Conservation (phyloP, 1,140 invertebrate species). For the Gonatopus flavifemur region DNA sequence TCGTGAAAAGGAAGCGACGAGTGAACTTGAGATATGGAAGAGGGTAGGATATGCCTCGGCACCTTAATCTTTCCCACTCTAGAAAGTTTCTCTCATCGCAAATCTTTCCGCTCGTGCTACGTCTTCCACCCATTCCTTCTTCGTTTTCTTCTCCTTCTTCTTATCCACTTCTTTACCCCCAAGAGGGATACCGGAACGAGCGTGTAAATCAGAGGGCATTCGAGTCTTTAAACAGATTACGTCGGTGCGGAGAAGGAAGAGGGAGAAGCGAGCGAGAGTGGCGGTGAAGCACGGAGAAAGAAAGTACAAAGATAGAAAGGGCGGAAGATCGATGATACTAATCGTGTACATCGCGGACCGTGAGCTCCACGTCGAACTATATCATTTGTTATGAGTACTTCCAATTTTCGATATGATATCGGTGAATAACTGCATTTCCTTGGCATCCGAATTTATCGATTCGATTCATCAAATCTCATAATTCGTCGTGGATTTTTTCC, state of each 20-base stretch:
- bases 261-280: background rate
- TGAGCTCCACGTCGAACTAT: too few relatives aligned
- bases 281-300: background rate
- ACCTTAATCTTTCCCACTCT: slow-evolving; percentile 32
- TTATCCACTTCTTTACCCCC: too few relatives aligned
- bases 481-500: too few relatives aligned
- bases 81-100: slow-evolving; percentile 31
- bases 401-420: too few relatives aligned
- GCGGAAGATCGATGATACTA: too few relatives aligned
- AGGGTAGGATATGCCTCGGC: slow-evolving; percentile 29
- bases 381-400: too few relatives aligned
- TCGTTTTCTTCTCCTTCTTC: background rate
- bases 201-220: slow-evolving; percentile 34
- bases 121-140: slow-evolving; percentile 1
- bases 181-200: slow-evolving; percentile 20
- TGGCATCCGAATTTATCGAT: too few relatives aligned
- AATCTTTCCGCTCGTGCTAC: slow-evolving; percentile 22
- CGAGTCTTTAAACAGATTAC: slow-evolving; percentile 37
- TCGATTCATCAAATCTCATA: too few relatives aligned
- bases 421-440: too few relatives aligned
- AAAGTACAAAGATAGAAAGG: background rate
- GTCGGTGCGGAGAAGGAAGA: background rate
- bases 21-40: slow-evolving; percentile 38
- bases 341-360: too few relatives aligned
- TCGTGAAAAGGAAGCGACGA: slow-evolving; percentile 30